Conservation (phyloP, 2,113 vertebrate species). For the Geococcyx californianus region DNA sequence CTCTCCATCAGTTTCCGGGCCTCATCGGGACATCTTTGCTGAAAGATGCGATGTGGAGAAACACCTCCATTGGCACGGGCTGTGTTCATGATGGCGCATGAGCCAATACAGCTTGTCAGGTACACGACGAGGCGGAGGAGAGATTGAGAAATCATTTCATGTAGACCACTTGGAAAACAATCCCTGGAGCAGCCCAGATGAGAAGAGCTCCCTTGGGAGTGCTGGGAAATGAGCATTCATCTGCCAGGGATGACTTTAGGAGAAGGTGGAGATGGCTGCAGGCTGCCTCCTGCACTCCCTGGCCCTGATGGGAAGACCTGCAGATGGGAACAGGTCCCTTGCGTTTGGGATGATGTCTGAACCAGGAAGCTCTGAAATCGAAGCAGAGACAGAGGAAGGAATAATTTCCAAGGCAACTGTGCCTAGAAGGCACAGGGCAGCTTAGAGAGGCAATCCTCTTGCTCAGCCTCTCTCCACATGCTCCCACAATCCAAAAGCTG, state of each 20-base stretch:
- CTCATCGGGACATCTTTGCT: slow-evolving; percentile 24
- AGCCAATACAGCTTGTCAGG: slow-evolving; percentile 72
- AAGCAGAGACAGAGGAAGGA: not conserved
- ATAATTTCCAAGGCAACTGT: slow-evolving; percentile 17
- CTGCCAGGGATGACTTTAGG: slow-evolving; percentile 66
- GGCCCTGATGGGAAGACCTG: not conserved
- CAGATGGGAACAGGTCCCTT: not conserved
- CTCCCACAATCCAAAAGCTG: not conserved
- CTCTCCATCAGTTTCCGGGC: slow-evolving; percentile 56
- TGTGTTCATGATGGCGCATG: slow-evolving; percentile 57
- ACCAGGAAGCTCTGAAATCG: slow-evolving; percentile 30
- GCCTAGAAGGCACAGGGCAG: not conserved
- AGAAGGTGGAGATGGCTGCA: slow-evolving; percentile 40
- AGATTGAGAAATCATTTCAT: slow-evolving; percentile 74
- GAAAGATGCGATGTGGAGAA: slow-evolving; percentile 60
- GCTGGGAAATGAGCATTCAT: slow-evolving; percentile 67
- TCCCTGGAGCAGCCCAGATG: slow-evolving; percentile 60
- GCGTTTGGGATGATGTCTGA: not conserved
- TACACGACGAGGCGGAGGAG: slow-evolving; percentile 65
- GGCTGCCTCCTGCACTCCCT: not conserved
- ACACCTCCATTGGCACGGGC: slow-evolving; percentile 61
- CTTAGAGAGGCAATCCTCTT: not conserved
- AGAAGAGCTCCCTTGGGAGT: slow-evolving; percentile 67
- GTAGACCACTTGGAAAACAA: slow-evolving; percentile 68
- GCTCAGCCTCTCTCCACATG: not conserved